phyloP scores from a whole-genome alignment of 1,140 invertebrate species.

The Neelides sp. region DNA sequence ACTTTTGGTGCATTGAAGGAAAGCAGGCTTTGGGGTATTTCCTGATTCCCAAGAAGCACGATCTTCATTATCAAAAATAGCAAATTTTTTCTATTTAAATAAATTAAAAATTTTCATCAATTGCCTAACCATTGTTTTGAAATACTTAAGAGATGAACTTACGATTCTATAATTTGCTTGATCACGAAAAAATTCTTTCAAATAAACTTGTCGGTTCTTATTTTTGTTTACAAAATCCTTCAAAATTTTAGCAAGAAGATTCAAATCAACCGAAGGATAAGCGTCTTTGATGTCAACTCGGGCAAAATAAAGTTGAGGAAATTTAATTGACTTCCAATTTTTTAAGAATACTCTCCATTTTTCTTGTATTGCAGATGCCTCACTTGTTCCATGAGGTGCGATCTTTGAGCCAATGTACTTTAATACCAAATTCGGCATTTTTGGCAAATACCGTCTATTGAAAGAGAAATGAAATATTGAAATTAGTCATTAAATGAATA shows the following conservation, averaged over 20 bases:
- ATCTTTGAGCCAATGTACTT: conserved; percentile 6
- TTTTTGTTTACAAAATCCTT: background rate
- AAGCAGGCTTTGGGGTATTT: background rate
- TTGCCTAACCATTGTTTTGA: background rate
- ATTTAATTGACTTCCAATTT: background rate
- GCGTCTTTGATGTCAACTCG: conserved; percentile 18
- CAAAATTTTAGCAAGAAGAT: background rate
- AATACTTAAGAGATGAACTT: background rate
- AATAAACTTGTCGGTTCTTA: background rate
- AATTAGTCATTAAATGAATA: background rate
- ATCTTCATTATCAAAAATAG: background rate
- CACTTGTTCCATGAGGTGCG: background rate
- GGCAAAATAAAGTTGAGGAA: conserved; percentile 4
- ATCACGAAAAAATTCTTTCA: background rate
- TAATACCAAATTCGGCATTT: background rate
- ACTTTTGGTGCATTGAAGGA: background rate
- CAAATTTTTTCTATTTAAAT: background rate
- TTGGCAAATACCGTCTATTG: background rate
- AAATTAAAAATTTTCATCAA: background rate
- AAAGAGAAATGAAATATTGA: background rate
- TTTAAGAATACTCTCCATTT: conserved; percentile 8
- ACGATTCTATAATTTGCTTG: background rate
- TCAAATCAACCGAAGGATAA: conserved; percentile 6
- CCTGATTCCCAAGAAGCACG: background rate
- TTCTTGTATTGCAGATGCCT: background rate